Evolutionary conservation across 2,113 vertebrate species (phyloP), one percentile per base, ranked within the genome.

Genomic region (Bos indicus): DNA sequence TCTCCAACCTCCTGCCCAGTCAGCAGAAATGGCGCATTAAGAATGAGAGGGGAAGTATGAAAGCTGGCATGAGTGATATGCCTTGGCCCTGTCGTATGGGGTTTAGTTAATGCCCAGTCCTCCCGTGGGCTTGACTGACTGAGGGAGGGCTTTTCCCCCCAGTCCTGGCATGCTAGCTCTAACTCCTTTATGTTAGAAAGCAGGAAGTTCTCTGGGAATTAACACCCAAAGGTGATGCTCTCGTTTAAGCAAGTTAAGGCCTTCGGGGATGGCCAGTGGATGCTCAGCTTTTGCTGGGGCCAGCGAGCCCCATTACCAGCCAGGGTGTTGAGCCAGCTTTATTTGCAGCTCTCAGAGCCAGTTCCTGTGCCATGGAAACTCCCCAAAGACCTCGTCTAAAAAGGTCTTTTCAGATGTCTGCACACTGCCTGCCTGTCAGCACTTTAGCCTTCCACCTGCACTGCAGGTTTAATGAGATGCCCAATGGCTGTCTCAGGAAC

Each of bases 1-100:
- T 74, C 67, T 74, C 89, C 62, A 25, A 23, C 57, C 84, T 91
- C 43, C 64, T 95, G 96, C 92, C 60, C 56, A 5, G 77, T 97
- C 96, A 97, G 97, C 96, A 95, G 92, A 90, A 96, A 92, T 0
- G 6, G 43, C 1, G 0, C 96, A 94, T 92, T 96, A 88, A 80
- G 87, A 83, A 78, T n/a, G 77, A 92, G 92, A 91, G n/a, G 59
- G 52, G 84, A 92, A n/a, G 82, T 92, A 81, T 96, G 95, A 96
- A 95, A 64, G 26, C 85, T 80, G 93, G 95, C 86, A 25, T 62
- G 52, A 8, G 0, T 46, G 80, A 80, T 46, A 28, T 25, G 57
- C 2, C 1, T 64, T 88, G 59, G 84, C 56, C 64, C 46, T 26
- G 1, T 19, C 10, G 3, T 36, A 51, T 6, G 16, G 60, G 81